A percentile compares a stretch with the other conserved stretches of the same genome.
These are phyloP conservation scores for Philopedon plagiatum DNA, from an alignment of 2,888 invertebrate genomes.

Conservation along the genomic window DNA sequence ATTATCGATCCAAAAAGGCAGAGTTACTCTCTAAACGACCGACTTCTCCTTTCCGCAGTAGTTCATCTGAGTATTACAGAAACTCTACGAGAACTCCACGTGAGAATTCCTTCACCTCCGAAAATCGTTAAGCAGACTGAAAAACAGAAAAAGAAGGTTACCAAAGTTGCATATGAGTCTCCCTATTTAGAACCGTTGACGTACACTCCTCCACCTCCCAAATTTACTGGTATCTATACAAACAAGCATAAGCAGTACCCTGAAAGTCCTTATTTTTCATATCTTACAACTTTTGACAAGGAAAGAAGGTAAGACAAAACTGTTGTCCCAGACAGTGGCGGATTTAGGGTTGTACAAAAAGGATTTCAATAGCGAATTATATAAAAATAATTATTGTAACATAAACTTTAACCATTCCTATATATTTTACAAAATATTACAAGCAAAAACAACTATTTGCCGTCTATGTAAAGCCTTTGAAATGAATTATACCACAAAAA, in stretches of 20 bases:
- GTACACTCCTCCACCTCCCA: slow-evolving; percentile 50
- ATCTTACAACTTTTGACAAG: slow-evolving; percentile 51
- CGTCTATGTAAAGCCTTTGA: too few relatives aligned
- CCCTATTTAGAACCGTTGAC: slow-evolving; percentile 63
- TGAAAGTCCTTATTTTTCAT: slow-evolving; percentile 64
- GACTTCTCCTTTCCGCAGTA: slow-evolving; percentile 65
- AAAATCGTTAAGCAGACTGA: slow-evolving; percentile 38
- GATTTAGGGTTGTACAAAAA: too few relatives aligned
- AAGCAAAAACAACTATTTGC: too few relatives aligned
- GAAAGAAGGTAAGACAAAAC: slow-evolving; percentile 33
- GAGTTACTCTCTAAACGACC: slow-evolving; percentile 64
- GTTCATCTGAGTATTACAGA: slow-evolving; percentile 64
- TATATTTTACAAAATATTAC: too few relatives aligned
- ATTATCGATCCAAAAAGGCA: slow-evolving; percentile 61
- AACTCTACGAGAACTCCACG: slow-evolving; percentile 65
- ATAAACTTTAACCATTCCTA: too few relatives aligned
- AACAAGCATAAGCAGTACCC: slow-evolving; percentile 62
- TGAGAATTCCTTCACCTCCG: slow-evolving; percentile 67
- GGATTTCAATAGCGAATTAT: too few relatives aligned
- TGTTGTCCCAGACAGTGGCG: too few relatives aligned
- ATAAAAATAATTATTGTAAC: too few relatives aligned
- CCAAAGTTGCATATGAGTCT: slow-evolving; percentile 55
- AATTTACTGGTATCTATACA: slow-evolving; percentile 59
- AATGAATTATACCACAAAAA: too few relatives aligned
- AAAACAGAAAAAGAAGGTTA: slow-evolving; percentile 37